Evolutionary conservation across 2,888 invertebrate genomes (phyloP), one percentile per base, ranked within the genome.

Genomic region (Aphidius colemani): DNA sequence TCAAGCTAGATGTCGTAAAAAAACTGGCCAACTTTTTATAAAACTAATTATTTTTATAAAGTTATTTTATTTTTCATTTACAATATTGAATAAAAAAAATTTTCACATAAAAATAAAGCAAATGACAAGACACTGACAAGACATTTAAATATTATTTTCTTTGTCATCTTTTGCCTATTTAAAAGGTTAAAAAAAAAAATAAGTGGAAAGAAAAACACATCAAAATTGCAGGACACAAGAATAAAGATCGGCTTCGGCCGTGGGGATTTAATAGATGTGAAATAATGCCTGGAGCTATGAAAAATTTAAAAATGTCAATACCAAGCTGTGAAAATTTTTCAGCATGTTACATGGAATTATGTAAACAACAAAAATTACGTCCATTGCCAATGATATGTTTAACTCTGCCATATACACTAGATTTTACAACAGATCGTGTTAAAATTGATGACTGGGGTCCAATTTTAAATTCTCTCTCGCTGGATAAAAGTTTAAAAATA

Each of bases 401-500:
- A 4, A 77, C 76, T 0, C 55, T 82, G 41, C 82, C 82, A 1
- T 73, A 87, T 57, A 80, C 84, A 49, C 73, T 90, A 66, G 92
- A 93, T 71, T 89, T 93, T 72, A 87, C 87, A 69, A 90, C 89
- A 59, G 93, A 93, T 75, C 87, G 92, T 69, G 85, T 93, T 58
- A 90, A 89, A 74, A 88, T 90, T 67, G 88, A 86, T 66, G 92
- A 93, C 70, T 93, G 93, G 93, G 85, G 86, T 43, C 89, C 92
- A 1, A 88, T 93, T 56, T 82, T 91, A 58, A 90, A 90, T 72
- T 90, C 93, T 0, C 81, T 93, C 6, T 86, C 88, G 56, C 85
- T 88, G 69, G 93, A 93, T 78, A 85, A 89, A 58, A 89, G 89
- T 66, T 84, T 93, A 6, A 90, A 78, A 85, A 88, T 66, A 18